Evolutionary conservation across 2,888 invertebrate genomes (phyloP), one percentile per base, ranked within the genome.

Genomic region (Clepsis dumicolana): DNA sequence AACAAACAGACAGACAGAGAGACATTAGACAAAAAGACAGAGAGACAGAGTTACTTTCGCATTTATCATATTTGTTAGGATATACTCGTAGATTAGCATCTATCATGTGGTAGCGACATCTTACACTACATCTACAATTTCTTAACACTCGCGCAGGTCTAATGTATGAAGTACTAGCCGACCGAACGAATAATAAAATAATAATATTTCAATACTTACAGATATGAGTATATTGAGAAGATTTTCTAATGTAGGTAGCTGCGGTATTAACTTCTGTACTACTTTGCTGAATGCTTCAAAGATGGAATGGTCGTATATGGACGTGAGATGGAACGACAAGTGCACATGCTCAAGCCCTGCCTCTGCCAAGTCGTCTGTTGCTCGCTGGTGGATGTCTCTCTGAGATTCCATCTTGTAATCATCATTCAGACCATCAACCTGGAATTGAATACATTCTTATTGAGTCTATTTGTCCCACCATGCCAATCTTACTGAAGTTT

Each of bases 261-360:
- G 99, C 41, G 98, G 98, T 83, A 99, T 99, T 72, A 99, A 93
- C 89, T 99, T 99, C 89, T 99, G 99, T 62, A 99, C 99, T 72
- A 99, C 99, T 96, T 99, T 99, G 79, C 99, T 99, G 93, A 99
- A 99, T 12, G 99, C 99, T 94, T 99, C 99, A 94, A 99, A 99
- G 91, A 99, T 99, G 74, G 99, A 99, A 91, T 99, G 99, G 91
- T 99, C 99, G 87, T 99, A 99, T 76, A 99, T 99, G 71, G 99
- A 99, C 24, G 99, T 99, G 72, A 99, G 94, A 88, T 99, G 99
- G 93, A 99, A 99, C 83, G 97, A 98, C 64, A 98, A 91, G 85
- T 98, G 97, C 72, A 98, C 97, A 90, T 97, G 96, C 80, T 98
- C 98, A 75, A 95, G 83, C 82, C 98, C 98, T 61, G 97, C 96